Base-by-base conservation (phyloP, 2,888 invertebrate species). In the Pterostichus madidus region DNA sequence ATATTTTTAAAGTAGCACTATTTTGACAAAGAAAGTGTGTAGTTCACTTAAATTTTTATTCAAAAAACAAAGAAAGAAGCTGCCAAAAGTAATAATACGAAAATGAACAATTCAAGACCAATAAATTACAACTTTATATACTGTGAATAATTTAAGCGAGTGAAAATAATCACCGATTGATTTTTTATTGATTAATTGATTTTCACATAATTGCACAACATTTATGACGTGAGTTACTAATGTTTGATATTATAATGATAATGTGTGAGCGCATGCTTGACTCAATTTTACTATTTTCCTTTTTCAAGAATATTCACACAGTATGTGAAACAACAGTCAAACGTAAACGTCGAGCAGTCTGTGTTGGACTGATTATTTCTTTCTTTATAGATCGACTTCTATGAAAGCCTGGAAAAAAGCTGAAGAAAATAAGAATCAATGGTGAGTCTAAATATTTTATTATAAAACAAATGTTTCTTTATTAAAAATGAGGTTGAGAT, bases 171-270 rank as follows among this genome's bases (percentile, higher is more conserved):
- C 46, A 79, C 61, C 79, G 64, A 81, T 81, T 56, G 81, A 81
- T 75, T 75, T 73, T n/a, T 32, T 81, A 81, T 81, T 61, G 75
- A 81, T 81, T 80, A 56, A 80, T 80, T 80, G 68, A 80, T 71
- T 80, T 73, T 6, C 39, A 13, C n/a, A 32, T 44, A 80, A 80
- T 80, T 81, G 56, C 75, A 81, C 44, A 59, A 52, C 24, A 52
- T 24, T 24, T 61, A 53, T 81, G 81, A 81, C 75, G 59, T 59
- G 56, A 24, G 46, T 11, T 35, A 75, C 32, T 56, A 77, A 49
- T 46, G 52, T 68, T 79, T 79, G 61, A 64, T 64, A 81, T 52
- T 77, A 75, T 32, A 77, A 77, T 39, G 77, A 77, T 81, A 75
- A 81, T 81, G 46, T 44, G 31, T 44, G 39, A 61, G 81, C 81